Evolutionary conservation across 1,140 invertebrate genomes (phyloP), one percentile per base, ranked within the genome.

Genomic region (Apis mellifera): DNA sequence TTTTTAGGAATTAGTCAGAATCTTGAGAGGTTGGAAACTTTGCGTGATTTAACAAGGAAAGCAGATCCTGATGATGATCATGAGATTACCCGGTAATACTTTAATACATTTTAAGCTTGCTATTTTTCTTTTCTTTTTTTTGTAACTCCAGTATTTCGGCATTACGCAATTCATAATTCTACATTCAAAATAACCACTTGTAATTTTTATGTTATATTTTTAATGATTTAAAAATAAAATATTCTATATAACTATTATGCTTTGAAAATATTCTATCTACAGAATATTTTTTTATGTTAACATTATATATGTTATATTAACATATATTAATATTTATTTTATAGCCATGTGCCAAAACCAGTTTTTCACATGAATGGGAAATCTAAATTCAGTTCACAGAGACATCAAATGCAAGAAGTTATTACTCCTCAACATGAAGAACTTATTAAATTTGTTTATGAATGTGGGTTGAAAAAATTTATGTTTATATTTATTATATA

Each of bases 401-500:
- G 95, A 95, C 95, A 95, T 95, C 91, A 93, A 76, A 91, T 89
- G 81, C 95, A 96, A 87, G 95, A 96, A 94, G 94, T 95, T 79
- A 96, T 97, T 64, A 96, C 95, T 76, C 96, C 96, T 71, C 95
- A 97, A 84, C 96, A 97, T 89, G 96, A 96, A 90, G 96, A 96
- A 93, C 95, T 97, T 70, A 96, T 97, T 91, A 96, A 95, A 94
- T 97, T 95, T 93, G 95, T 97, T 85, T 95, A 96, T 92, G 96
- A 96, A 93, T 96, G 96, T 96, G 94, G 95, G 95, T 95, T 82
- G 64, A 82, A 65, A 59, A 9, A 23, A 59, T 68, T 64, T 48
- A 15, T 62, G 32, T 17, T 65, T 8, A 19, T 23, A 71, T n/a
- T 54, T 71, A 5, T 26, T 21, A n/a, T n/a, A n/a, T n/a, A n/a